Conservation (phyloP, 2,113 vertebrate genomes). For the Scartelaos histophorus region DNA sequence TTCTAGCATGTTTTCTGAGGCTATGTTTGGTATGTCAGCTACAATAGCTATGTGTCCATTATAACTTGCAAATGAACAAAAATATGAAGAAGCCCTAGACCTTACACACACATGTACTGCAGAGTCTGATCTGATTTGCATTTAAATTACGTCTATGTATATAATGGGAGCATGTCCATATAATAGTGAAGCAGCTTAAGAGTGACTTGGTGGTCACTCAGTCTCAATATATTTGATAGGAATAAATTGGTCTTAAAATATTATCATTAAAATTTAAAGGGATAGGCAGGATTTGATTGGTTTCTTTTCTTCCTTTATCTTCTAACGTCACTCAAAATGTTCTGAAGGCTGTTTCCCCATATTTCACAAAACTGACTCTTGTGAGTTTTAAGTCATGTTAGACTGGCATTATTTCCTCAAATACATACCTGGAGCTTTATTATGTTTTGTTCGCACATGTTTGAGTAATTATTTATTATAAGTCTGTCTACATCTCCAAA, state of each 20-base stretch:
- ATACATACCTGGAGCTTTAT: too few relatives aligned
- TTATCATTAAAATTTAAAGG: neutral
- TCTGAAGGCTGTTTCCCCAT: neutral
- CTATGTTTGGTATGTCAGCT: neutral
- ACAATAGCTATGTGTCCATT: constrained; percentile 11
- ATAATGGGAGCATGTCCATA: neutral
- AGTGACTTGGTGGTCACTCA: neutral
- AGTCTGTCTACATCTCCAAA: too few relatives aligned
- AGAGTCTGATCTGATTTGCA: neutral
- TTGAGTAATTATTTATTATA: too few relatives aligned
- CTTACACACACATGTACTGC: neutral
- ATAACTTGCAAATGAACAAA: neutral
- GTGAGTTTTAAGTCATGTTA: too few relatives aligned
- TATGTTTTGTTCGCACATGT: too few relatives aligned
- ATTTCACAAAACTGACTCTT: too few relatives aligned
- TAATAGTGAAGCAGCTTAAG: neutral
- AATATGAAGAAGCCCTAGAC: neutral
- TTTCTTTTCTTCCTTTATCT: neutral
- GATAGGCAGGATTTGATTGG: neutral
- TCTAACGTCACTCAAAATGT: neutral
- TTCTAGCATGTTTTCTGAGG: neutral
- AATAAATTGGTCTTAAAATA: constrained; percentile 1
- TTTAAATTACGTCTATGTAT: neutral
- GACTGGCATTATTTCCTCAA: too few relatives aligned
- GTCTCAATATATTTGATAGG: neutral